A percentile compares a stretch with the other conserved stretches of the same genome.
Conservation (phyloP, 2,113 vertebrate genomes). For the Scopus umbretta region DNA sequence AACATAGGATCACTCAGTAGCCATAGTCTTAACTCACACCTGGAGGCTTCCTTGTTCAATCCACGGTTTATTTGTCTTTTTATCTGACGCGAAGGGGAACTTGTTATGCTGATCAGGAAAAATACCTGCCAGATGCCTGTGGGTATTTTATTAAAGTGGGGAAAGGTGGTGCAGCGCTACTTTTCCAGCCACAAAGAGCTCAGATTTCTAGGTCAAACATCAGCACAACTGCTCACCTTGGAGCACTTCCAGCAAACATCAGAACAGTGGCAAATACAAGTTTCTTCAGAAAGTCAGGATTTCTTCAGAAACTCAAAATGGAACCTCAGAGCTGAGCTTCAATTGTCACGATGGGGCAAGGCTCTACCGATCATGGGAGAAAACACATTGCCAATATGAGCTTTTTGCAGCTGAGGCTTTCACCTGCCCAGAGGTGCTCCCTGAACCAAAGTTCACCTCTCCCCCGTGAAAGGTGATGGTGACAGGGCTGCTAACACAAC, state of each 20-base stretch:
- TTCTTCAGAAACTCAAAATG: not conserved
- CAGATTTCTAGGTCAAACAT: not conserved
- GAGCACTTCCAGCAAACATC: not conserved
- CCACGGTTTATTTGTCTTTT: not conserved
- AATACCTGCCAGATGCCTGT: not conserved
- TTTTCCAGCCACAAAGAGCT: not conserved
- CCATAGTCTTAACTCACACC: not conserved
- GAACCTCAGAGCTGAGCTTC: not conserved
- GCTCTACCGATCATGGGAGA: not conserved
- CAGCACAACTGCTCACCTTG: not conserved
- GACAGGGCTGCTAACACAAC: not conserved
- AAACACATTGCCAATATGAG: not conserved
- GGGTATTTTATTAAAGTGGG: not conserved
- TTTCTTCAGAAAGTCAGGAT: not conserved
- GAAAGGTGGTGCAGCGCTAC: not conserved
- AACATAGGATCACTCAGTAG: not conserved
- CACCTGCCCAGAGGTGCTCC: not conserved
- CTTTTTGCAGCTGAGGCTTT: not conserved
- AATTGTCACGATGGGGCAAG: not conserved
- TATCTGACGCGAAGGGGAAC: not conserved
- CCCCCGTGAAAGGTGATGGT: accelerated
- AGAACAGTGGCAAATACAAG: not conserved
- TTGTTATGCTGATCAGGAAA: not conserved
- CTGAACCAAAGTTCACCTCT: not conserved
- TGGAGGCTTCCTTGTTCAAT: not conserved